Percentiles rank a stretch among this genome's conserved stretches.
phyloP scores from a whole-genome alignment of 2,113 vertebrate genomes.

The Antechinus flavipes region DNA sequence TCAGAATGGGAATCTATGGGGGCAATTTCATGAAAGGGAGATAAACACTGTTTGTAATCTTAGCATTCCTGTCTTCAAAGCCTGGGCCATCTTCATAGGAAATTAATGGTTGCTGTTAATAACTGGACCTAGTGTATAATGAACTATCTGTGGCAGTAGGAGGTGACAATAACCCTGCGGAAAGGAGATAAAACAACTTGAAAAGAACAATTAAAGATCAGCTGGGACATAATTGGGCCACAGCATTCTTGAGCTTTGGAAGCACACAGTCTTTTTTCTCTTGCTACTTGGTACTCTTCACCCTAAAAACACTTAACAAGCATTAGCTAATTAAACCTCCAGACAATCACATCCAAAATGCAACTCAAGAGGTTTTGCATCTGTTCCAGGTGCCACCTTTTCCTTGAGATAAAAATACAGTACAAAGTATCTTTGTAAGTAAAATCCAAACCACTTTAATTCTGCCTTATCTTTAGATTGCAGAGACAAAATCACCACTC shows the following conservation, averaged over 20 bases:
- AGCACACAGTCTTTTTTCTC: slow-evolving; percentile 11
- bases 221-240: slow-evolving; percentile 55
- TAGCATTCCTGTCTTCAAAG: slow-evolving; percentile 74
- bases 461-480: slow-evolving; percentile 14
- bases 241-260: slow-evolving; percentile 24
- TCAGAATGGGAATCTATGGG: slow-evolving; percentile 48
- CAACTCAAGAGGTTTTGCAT: slow-evolving; percentile 61
- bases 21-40: slow-evolving; percentile 63
- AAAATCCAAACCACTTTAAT: not conserved
- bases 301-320: slow-evolving; percentile 50
- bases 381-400: slow-evolving; percentile 39
- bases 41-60: slow-evolving; percentile 69
- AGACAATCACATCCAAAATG: slow-evolving; percentile 40
- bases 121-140: slow-evolving; percentile 60
- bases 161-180: slow-evolving; percentile 51
- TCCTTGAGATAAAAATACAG: slow-evolving; percentile 46
- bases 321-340: slow-evolving; percentile 62
- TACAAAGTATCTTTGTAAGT: slow-evolving; percentile 9
- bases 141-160: slow-evolving; percentile 44
- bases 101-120: slow-evolving; percentile 77
- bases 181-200: slow-evolving; percentile 70
- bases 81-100: slow-evolving; percentile 53
- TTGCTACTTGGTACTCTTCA: slow-evolving; percentile 39
- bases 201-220: slow-evolving; percentile 64
- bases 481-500: not conserved